Evolutionary conservation across 2,888 invertebrate genomes (phyloP), one percentile per base, ranked within the genome.

Genomic region (Pseudococcus viburni): DNA sequence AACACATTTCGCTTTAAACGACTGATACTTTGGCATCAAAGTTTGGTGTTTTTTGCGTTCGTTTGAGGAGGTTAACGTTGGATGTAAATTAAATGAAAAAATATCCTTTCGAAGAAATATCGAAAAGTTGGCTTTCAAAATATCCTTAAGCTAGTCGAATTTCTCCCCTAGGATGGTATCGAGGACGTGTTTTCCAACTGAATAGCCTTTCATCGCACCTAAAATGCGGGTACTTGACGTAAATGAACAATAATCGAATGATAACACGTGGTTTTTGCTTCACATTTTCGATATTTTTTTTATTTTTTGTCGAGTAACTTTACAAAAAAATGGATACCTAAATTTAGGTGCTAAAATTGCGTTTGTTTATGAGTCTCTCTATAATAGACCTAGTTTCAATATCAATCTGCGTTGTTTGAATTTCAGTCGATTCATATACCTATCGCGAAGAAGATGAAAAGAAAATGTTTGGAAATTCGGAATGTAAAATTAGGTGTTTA

Each of bases 31-130:
- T 11, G 15, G 64, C 64, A 9, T 64, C 64, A 59, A 59, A 59
- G 15, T 59, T 33, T n/a, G 59, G n/a, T n/a, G 59, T 59, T 59
- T 64, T 64, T 12, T 15, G 15, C 9, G 22, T 64, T 64, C 64
- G 22, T 64, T 64, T 64, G 17, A 19, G 48, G 11, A 19, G 48
- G 11, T 55, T 55, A 55, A 55, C 15, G n/a, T 59, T 59, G n/a
- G 59, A 64, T 64, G 64, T 64, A 64, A 64, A 64, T 64, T 64
- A 64, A 64, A 64, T 64, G 64, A 64, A 64, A 64, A 64, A 64
- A 64, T 64, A 64, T 64, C 22, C 22, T 64, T 22, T 64, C 19
- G 22, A 64, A 55, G 15, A 55, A n/a, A 1, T 64, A 64, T 64
- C 64, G 22, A 22, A 64, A 64, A 64, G 64, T 64, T 64, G 8